Evolutionary conservation across 1,140 invertebrate species (phyloP).

Genomic region (Diachasma alloeum): DNA sequence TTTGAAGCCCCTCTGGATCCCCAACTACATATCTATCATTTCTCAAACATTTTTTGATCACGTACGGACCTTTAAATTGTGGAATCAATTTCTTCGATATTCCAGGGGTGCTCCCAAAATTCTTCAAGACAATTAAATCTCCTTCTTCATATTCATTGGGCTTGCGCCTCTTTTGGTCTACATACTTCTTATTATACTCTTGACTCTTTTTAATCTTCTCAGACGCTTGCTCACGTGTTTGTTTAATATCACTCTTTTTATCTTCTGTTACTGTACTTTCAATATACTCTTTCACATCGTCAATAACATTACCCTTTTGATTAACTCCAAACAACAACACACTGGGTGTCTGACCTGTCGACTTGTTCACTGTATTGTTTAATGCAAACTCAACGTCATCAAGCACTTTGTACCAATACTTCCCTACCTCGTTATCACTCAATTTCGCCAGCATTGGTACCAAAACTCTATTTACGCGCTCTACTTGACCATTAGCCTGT

Average conservation of each 20-base stretch:
- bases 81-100: conserved; percentile 38
- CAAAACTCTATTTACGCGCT: too few relatives aligned
- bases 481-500: conserved; percentile 18
- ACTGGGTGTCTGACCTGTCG: conserved; percentile 33
- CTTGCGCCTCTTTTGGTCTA: too few relatives aligned
- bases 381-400: conserved; percentile 35
- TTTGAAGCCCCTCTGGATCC: conserved; percentile 37
- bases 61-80: conserved; percentile 38
- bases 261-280: conserved; percentile 14
- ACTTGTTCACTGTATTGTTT: conserved; percentile 39
- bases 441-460: too few relatives aligned
- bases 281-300: conserved; percentile 25
- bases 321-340: conserved; percentile 39
- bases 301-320: conserved; percentile 35
- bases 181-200: too few relatives aligned
- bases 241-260: background rate
- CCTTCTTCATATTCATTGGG: too few relatives aligned
- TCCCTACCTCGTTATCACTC: conserved; percentile 10
- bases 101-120: conserved; percentile 33
- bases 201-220: too few relatives aligned
- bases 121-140: too few relatives aligned
- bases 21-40: conserved; percentile 38
- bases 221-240: too few relatives aligned
- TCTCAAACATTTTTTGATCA: conserved; percentile 28
- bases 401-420: conserved; percentile 38